Base-by-base conservation (phyloP, 2,797 vertebrate species). In the Huso huso region DNA sequence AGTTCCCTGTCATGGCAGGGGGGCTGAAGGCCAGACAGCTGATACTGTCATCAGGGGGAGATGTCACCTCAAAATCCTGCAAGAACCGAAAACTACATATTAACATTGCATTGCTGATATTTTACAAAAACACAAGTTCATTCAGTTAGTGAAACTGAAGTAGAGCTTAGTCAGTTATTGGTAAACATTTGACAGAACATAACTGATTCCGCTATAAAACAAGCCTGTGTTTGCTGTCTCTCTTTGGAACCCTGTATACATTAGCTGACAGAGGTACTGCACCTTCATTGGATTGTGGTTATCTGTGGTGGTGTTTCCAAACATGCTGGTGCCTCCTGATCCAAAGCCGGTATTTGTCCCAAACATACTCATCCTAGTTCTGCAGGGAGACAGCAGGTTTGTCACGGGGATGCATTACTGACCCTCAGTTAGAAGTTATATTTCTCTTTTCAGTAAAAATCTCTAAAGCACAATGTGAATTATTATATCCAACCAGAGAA, bases 231-330 rank as follows among this genome's bases (percentile, higher is more conserved):
- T 18, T 18, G 18, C 18, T 18, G 18, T 18, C 9, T 9, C 4
- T 53, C 9, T 53, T 9, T 9, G 2, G 6, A 8, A 3, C 12
- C 52, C 12, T 9, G 52, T 11, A 53, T 53, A 37, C 37, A 5
- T 37, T 37, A 37, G 37, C 37, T 37, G 37, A 37, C 37, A 37
- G 37, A 37, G 37, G 37, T 37, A 37, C 37, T 37, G 37, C 77
- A 88, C 90, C 95, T 99, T 99, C 96, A 99, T 99, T 0, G 96
- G 96, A 64, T 99, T 99, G 64, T 99, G 96, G 66, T 92, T 99
- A 65, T 98, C 96, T 18, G 96, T 89, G 0, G 94, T 85, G 0
- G 94, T 83, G 72, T 77, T 93, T 75, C 95, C 96, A 53, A 99
- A 99, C 77, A 99, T 96, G 75, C 94, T 87, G 15, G 93, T 92